Conservation (phyloP, 2,797 vertebrate genomes). For the Chrysocyon brachyurus region DNA sequence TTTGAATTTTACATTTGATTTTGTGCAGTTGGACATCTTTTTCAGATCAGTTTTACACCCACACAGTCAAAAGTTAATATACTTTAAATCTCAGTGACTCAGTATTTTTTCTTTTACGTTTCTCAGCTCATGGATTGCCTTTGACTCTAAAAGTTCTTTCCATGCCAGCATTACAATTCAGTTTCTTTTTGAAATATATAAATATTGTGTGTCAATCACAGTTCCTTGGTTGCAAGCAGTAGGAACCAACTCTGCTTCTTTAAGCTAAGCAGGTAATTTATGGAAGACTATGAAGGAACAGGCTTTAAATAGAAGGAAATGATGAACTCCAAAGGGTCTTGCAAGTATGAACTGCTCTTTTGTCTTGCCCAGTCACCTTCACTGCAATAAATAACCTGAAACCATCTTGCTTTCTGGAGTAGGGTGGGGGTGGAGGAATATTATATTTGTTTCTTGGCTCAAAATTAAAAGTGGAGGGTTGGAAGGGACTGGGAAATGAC, state of each 20-base stretch:
- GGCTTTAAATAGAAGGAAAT: background rate
- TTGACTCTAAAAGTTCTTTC: background rate
- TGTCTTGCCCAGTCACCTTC: background rate
- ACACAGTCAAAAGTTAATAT: background rate
- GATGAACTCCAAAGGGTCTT: background rate
- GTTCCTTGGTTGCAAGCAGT: background rate
- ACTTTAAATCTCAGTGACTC: background rate
- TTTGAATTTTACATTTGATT: slow-evolving; percentile 42
- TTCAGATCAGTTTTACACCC: slow-evolving; percentile 17
- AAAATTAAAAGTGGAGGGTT: background rate
- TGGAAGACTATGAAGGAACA: background rate
- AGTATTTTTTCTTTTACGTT: background rate
- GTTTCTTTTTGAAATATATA: slow-evolving; percentile 29
- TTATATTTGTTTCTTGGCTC: background rate
- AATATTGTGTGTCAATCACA: background rate
- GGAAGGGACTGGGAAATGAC: background rate
- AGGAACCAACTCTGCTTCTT: background rate
- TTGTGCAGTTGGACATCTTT: background rate
- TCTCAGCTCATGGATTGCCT: background rate
- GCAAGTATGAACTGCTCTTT: background rate
- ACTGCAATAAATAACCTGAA: background rate
- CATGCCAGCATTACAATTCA: background rate
- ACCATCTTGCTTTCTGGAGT: background rate
- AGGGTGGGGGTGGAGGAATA: background rate
- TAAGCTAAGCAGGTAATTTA: background rate